Evolutionary conservation across 1,140 invertebrate species (phyloP), one percentile per base, ranked within the genome.

Genomic region (Danaus melanippus): DNA sequence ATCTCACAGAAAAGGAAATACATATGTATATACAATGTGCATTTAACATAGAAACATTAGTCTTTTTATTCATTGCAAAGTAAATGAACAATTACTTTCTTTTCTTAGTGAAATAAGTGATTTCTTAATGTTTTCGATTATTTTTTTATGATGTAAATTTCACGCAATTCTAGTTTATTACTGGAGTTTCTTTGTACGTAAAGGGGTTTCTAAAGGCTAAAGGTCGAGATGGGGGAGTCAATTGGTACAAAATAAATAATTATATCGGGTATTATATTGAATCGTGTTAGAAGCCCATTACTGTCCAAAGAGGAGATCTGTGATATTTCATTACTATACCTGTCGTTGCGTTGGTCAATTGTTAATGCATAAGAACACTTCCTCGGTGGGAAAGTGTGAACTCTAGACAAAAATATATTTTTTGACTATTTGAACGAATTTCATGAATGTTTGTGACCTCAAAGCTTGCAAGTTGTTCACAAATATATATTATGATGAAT

Each of bases 301-400:
- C 81, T 83, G 81, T 87, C 86, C 87, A 88, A 88, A 88, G 86
- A 88, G 69, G 62, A 83, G 79, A 87, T 87, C 87, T 88, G 87
- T 88, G 87, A 88, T 88, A 88, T 87, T 85, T 80, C 79, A 85
- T 80, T 84, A 86, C 79, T 83, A 74, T 84, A 84, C 75, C 84
- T 84, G 77, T 87, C 80, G 79, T 86, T 86, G 78, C 74, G 79
- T 86, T 86, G 78, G 87, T 88, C 87, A 88, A 88, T 88, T 87
- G 81, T 87, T 86, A 83, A 84, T 82, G 74, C 81, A 85, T 87
- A 84, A 80, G 74, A 69, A 69, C 77, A 79, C 78, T 81, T 81
- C 75, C 79, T 70, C 57, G 59, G 56, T 64, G 57, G 78, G 75
- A 74, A 66, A 69, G 72, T 84, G 77, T 78, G 71, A 62, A 72